Conservation (phyloP, 2,797 vertebrate genomes). For the Bucorvus abyssinicus region DNA sequence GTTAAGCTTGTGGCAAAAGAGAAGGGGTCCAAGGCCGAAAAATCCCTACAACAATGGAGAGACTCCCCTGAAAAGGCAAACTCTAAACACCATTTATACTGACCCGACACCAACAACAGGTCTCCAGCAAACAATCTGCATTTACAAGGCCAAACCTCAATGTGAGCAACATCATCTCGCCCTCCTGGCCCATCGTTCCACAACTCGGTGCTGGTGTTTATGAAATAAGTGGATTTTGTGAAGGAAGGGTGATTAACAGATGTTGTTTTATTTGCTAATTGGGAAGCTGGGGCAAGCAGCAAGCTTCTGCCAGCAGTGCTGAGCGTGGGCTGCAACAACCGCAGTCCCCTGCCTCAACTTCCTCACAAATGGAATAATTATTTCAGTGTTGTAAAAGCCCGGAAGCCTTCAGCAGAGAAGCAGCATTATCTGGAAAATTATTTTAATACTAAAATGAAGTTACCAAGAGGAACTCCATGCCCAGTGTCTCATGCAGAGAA, state of each 20-base stretch:
- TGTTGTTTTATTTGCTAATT: not conserved
- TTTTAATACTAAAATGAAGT: not conserved
- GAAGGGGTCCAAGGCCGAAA: not conserved
- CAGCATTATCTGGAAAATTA: not conserved
- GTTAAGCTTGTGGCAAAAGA: not conserved
- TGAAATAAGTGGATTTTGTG: not conserved
- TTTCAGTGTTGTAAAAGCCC: not conserved
- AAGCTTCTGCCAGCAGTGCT: not conserved
- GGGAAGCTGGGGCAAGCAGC: not conserved
- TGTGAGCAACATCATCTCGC: fast-evolving
- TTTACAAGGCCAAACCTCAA: not conserved
- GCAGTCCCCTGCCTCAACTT: not conserved
- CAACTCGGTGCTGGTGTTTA: fast-evolving
- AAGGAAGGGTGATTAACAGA: not conserved
- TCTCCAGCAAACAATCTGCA: not conserved
- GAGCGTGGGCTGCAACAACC: not conserved
- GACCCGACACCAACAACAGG: not conserved
- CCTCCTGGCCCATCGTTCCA: not conserved
- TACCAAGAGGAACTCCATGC: not conserved
- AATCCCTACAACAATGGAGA: not conserved
- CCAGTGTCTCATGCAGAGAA: not conserved
- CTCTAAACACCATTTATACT: not conserved
- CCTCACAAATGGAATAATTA: not conserved
- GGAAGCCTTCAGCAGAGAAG: not conserved
- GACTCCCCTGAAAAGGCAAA: not conserved